Conservation (phyloP, 2,888 invertebrate species). For the Bombyx huttoni region DNA sequence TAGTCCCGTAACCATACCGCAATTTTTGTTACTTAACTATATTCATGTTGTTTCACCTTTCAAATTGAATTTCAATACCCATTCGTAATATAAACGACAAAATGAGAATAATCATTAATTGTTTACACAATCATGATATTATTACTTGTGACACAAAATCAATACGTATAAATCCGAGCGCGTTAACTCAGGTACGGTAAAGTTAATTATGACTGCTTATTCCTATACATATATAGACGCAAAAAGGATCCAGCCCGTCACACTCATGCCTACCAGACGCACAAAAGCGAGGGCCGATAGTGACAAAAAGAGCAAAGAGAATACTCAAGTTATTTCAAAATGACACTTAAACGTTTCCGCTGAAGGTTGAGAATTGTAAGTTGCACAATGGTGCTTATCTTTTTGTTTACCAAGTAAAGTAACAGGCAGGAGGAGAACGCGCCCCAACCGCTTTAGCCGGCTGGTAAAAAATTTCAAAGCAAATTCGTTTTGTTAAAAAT, state of each 20-base stretch:
- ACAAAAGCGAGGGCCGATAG: slow-evolving; percentile 54
- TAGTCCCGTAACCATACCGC: no score
- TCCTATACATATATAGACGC: slow-evolving; percentile 34
- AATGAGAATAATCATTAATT: not conserved
- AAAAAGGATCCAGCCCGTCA: slow-evolving; percentile 64
- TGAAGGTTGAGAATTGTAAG: slow-evolving; percentile 36
- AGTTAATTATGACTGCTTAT: slow-evolving; percentile 59
- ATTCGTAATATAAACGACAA: no score
- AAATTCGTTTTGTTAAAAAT: slow-evolving; percentile 20
- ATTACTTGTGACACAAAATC: slow-evolving; percentile 11
- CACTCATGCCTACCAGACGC: slow-evolving; percentile 61
- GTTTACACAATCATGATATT: not conserved
- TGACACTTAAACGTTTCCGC: slow-evolving; percentile 33
- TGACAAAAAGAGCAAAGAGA: slow-evolving; percentile 36
- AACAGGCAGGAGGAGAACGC: slow-evolving; percentile 60
- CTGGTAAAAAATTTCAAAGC: slow-evolving; percentile 42
- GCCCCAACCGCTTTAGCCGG: slow-evolving; percentile 61
- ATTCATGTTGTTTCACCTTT: no score
- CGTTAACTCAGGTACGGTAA: slow-evolving; percentile 55
- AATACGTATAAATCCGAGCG: slow-evolving; percentile 31
- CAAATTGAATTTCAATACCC: no score
- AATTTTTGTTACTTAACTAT: no score
- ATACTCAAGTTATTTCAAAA: slow-evolving; percentile 24
- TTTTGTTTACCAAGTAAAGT: slow-evolving; percentile 29
- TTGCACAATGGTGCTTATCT: slow-evolving; percentile 22